phyloP scores from a whole-genome alignment of 2,797 vertebrate species.

The Meriones psammophilus region DNA sequence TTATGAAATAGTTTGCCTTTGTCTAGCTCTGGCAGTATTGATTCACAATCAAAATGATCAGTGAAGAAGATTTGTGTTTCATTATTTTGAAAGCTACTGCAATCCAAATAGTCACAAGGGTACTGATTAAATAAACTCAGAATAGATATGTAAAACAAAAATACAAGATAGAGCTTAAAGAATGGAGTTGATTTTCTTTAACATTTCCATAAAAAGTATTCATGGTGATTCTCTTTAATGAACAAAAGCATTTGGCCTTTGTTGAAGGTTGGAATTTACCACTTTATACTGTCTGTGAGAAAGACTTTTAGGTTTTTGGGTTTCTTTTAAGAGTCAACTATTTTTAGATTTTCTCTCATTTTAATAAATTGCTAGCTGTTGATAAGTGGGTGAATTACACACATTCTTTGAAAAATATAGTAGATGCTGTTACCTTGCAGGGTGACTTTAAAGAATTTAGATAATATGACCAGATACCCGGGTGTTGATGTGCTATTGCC shows the following conservation, averaged over 20 bases:
- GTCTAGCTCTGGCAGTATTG: background rate
- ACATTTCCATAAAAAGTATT: background rate
- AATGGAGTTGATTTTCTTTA: background rate
- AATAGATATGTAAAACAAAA: background rate
- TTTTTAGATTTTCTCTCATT: background rate
- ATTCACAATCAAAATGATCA: slow-evolving; percentile 13
- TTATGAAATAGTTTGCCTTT: slow-evolving; percentile 26
- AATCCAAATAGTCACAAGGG: background rate
- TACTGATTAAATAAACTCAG: background rate
- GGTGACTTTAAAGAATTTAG: background rate
- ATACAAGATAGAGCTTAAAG: background rate
- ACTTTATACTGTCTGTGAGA: background rate
- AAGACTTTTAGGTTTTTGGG: background rate
- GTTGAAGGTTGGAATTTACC: background rate
- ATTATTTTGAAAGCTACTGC: background rate
- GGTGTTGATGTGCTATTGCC: background rate
- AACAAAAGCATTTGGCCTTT: slow-evolving; percentile 6
- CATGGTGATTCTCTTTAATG: background rate
- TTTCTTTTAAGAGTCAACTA: background rate
- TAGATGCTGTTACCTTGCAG: background rate
- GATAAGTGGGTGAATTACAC: slow-evolving; percentile 5
- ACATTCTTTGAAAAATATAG: slow-evolving; percentile 3
- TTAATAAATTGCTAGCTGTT: background rate
- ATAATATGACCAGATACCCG: background rate
- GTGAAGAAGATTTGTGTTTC: background rate